Evolutionary conservation across 2,113 vertebrate species (phyloP).

Genomic region (Campylomormyrus numenius): DNA sequence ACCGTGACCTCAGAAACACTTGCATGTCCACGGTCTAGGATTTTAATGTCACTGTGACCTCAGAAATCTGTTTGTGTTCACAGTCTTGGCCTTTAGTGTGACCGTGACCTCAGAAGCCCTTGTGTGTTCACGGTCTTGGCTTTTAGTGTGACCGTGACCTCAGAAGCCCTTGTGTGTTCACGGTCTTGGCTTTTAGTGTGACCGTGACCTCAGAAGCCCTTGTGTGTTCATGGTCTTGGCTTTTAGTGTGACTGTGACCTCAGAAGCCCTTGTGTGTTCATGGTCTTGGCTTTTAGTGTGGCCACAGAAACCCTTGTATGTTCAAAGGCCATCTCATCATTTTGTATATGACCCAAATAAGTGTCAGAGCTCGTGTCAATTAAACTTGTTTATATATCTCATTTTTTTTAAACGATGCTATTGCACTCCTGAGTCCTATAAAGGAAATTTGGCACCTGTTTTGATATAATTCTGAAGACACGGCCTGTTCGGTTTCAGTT

Average conservation of each 20-base stretch:
- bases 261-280: neutral
- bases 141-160: neutral
- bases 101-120: neutral
- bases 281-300: neutral
- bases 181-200: neutral
- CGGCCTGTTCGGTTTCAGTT: constrained; percentile 65
- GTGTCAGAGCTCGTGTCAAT: neutral
- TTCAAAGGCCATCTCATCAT: neutral
- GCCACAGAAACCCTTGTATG: neutral
- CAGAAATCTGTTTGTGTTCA: neutral
- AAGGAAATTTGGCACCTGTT: neutral
- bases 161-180: neutral
- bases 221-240: neutral
- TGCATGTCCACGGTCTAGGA: neutral
- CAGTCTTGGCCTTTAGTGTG: neutral
- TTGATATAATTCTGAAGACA: neutral
- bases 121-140: neutral
- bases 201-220: neutral
- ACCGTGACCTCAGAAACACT: neutral
- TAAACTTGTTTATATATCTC: neutral
- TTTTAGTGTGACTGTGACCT: neutral
- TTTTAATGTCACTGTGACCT: neutral
- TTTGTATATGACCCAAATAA: neutral
- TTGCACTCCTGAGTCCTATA: neutral
- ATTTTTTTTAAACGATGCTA: neutral